Percentiles rank a stretch among this genome's conserved stretches.
phyloP scores from a whole-genome alignment of 2,888 invertebrate genomes.

The Netelia inedita region DNA sequence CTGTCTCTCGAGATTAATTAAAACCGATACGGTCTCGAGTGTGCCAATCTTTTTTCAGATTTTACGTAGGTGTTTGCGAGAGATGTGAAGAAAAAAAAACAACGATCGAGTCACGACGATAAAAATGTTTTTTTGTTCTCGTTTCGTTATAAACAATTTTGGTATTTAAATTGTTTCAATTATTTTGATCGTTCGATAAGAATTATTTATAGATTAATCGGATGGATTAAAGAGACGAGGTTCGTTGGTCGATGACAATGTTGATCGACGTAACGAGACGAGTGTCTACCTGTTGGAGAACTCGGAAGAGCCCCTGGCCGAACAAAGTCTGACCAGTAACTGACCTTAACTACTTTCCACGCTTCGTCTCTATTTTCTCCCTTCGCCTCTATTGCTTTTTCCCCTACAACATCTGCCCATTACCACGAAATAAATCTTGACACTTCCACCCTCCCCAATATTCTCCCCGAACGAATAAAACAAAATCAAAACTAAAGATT shows the following conservation, averaged over 20 bases:
- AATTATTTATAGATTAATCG: too few relatives aligned
- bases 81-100: too few relatives aligned
- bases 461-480: not conserved
- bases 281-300: conserved; percentile 48
- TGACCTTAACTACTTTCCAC: conserved; percentile 46
- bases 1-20: conserved; percentile 42
- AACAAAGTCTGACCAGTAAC: conserved; percentile 39
- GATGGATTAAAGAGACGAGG: too few relatives aligned
- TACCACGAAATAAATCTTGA: too few relatives aligned
- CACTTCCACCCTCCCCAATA: too few relatives aligned
- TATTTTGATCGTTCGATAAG: too few relatives aligned
- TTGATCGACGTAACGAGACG: not conserved
- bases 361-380: not conserved
- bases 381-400: too few relatives aligned
- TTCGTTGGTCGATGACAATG: not conserved
- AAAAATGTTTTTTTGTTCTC: too few relatives aligned
- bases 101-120: too few relatives aligned
- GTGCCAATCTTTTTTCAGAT: conserved; percentile 40
- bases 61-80: not conserved
- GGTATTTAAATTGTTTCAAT: too few relatives aligned
- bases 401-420: not conserved
- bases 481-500: not conserved
- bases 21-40: conserved; percentile 40
- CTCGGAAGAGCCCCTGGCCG: not conserved
- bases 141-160: too few relatives aligned